Percentiles rank a stretch among this genome's conserved stretches.
Evolutionary conservation across 2,113 vertebrate genomes (phyloP).

Genomic region (Colaptes auratus): DNA sequence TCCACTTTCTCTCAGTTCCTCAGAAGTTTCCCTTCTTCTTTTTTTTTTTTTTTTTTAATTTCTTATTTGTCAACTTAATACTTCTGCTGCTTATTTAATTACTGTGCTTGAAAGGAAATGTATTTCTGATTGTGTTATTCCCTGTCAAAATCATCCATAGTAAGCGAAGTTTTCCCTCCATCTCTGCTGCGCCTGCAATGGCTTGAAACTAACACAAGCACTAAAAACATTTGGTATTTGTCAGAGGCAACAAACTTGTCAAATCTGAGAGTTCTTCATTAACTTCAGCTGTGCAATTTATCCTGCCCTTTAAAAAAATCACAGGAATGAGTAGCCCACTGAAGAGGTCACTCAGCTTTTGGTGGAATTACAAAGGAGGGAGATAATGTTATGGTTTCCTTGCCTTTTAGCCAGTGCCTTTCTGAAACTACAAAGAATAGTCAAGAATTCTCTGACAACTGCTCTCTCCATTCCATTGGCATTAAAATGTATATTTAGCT

Average conservation of each 20-base stretch:
- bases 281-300: conserved; percentile 51
- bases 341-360: neutral
- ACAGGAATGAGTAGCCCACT: neutral
- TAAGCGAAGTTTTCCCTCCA: conserved; percentile 57
- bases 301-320: neutral
- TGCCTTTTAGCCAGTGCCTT: neutral
- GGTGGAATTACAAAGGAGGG: neutral
- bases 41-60: neutral
- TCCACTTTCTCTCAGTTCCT: neutral
- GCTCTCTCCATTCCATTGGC: neutral
- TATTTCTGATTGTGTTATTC: conserved; percentile 65
- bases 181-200: conserved; percentile 65
- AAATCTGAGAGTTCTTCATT: conserved; percentile 66
- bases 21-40: conserved; percentile 12
- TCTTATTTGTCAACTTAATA: conserved; percentile 67
- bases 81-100: conserved; percentile 64
- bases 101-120: conserved; percentile 55
- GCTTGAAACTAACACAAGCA: conserved; percentile 69
- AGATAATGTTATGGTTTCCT: neutral
- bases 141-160: conserved; percentile 65
- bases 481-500: neutral
- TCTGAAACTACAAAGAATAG: neutral
- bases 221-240: conserved; percentile 60
- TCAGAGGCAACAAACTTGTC: conserved; percentile 72
- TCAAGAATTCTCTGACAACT: neutral